Percentiles rank a stretch among this genome's conserved stretches.
phyloP scores from a whole-genome alignment of 2,797 vertebrate genomes.

The Pygocentrus nattereri region DNA sequence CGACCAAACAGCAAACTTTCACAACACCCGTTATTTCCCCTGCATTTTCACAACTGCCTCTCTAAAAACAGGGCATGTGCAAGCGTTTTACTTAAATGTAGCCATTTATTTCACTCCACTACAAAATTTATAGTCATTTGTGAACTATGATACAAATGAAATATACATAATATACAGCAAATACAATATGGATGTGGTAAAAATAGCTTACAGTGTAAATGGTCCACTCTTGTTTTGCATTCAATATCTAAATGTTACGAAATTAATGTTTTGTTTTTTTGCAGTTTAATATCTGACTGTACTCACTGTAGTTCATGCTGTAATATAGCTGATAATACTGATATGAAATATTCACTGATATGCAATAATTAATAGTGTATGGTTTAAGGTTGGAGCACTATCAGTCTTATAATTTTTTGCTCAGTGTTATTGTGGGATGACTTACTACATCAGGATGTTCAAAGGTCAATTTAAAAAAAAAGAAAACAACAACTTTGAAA shows the following conservation, averaged over 20 bases:
- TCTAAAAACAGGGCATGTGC: slow-evolving; percentile 42
- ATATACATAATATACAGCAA: slow-evolving; percentile 83
- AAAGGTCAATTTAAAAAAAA: neutral
- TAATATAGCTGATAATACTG: slow-evolving; percentile 66
- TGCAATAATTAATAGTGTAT: neutral
- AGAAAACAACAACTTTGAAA: neutral
- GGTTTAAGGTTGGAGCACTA: neutral
- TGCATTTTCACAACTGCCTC: neutral
- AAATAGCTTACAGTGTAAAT: slow-evolving; percentile 68
- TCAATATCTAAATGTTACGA: slow-evolving; percentile 15
- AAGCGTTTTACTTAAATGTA: slow-evolving; percentile 67
- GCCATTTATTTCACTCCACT: slow-evolving; percentile 84
- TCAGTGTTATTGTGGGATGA: neutral
- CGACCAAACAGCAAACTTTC: slow-evolving; percentile 37
- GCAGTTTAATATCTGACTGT: slow-evolving; percentile 14
- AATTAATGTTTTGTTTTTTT: slow-evolving; percentile 34
- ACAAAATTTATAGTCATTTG: slow-evolving; percentile 80
- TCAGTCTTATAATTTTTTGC: neutral
- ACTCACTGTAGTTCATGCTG: slow-evolving; percentile 8
- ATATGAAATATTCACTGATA: slow-evolving; percentile 48
- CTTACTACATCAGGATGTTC: neutral
- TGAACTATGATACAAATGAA: slow-evolving; percentile 81
- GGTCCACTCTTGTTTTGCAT: slow-evolving; percentile 50
- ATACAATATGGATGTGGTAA: slow-evolving; percentile 65
- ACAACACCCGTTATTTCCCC: slow-evolving; percentile 10